Evolutionary conservation across 2,888 invertebrate genomes (phyloP).

Genomic region (Himalopsyche kuldschensis): DNA sequence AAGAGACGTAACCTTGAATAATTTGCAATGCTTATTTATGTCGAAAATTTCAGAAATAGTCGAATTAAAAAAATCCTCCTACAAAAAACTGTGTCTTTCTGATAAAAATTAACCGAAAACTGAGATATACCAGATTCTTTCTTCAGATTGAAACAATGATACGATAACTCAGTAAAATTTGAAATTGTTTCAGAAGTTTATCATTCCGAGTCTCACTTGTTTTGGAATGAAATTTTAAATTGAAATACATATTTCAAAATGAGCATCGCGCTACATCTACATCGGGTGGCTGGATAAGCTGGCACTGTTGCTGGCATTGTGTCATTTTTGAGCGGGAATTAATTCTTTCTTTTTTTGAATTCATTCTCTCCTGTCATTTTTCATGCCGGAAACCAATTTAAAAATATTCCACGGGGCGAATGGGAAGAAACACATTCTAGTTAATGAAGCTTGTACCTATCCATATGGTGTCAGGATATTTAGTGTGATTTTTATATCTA

Average conservation of each 20-base stretch:
- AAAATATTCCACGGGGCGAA: background rate
- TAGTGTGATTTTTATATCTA: background rate
- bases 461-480: background rate
- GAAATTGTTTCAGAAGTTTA: too few species aligned
- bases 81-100: too few species aligned
- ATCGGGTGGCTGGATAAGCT: background rate
- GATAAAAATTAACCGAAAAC: too few species aligned
- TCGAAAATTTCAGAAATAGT: too few species aligned
- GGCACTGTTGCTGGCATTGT: background rate
- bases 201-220: background rate
- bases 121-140: too few species aligned
- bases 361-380: slow-evolving; percentile 1
- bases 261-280: background rate
- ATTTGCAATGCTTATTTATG: too few species aligned
- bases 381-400: slow-evolving; percentile 8
- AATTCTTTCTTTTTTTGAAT: background rate
- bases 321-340: background rate
- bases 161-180: too few species aligned
- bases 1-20: too few species aligned
- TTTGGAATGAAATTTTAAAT: background rate
- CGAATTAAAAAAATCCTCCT: too few species aligned
- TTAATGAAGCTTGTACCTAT: background rate
- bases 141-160: too few species aligned
- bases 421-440: background rate
- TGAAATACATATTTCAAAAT: background rate